Percentiles rank a stretch among this genome's conserved stretches.
Evolutionary conservation across 2,113 vertebrate species (phyloP).

Genomic region (Bagarius yarrelli): DNA sequence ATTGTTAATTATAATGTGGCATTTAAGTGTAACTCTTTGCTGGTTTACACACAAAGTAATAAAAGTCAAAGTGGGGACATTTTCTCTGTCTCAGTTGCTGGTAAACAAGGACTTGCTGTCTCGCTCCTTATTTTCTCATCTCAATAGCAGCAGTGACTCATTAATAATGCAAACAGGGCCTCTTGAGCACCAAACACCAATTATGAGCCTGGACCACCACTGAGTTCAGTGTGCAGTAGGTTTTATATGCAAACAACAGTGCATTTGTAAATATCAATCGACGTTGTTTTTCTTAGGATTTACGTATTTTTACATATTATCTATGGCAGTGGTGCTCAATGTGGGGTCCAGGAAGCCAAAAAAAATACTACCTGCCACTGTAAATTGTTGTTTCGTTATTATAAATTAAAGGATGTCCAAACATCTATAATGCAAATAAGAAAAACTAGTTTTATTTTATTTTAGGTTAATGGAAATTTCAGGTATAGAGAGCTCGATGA

Average conservation of each 20-base stretch:
- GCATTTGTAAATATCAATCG: not conserved
- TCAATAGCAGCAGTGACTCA: not conserved
- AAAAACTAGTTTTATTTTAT: not conserved
- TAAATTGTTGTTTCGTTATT: not conserved
- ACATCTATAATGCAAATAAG: not conserved
- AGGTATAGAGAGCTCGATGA: not conserved
- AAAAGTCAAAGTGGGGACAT: not conserved
- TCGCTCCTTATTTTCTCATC: conserved; percentile 1
- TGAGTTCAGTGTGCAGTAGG: not conserved
- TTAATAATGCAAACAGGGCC: not conserved
- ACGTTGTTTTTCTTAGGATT: not conserved
- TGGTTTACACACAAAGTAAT: not conserved
- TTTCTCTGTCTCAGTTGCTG: not conserved
- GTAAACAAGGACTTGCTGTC: not conserved
- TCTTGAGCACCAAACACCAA: conserved; percentile 14
- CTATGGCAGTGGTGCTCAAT: not conserved
- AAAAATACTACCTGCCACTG: not conserved
- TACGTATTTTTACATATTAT: conserved; percentile 1
- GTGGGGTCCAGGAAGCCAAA: not conserved
- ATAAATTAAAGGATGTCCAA: not conserved
- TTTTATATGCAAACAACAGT: not conserved
- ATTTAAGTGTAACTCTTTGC: not conserved
- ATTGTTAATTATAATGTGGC: no score
- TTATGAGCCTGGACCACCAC: conserved; percentile 12
- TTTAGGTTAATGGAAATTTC: not conserved